Evolutionary conservation across 2,113 vertebrate species (phyloP).

Genomic region (Tachuris rubrigastra): DNA sequence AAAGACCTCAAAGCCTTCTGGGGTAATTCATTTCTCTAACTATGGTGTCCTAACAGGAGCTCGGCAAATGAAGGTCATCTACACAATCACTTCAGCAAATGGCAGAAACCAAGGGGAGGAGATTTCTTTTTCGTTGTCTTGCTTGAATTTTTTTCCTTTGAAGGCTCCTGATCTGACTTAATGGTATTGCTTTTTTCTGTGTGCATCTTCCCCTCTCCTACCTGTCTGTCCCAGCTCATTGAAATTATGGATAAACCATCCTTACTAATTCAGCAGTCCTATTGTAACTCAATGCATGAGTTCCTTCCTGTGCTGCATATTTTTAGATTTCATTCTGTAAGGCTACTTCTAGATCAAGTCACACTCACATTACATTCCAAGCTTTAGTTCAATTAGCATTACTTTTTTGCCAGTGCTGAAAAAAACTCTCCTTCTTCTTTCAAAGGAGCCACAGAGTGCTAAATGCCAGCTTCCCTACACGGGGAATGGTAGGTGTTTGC

Average conservation of each 20-base stretch:
- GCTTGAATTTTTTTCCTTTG: not conserved
- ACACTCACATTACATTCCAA: not conserved
- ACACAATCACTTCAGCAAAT: conserved; percentile 10
- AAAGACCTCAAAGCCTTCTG: conserved; percentile 43
- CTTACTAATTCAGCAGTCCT: conserved; percentile 32
- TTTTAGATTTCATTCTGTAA: not conserved
- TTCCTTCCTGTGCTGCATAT: not conserved
- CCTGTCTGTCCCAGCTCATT: not conserved
- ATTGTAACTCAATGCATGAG: not conserved
- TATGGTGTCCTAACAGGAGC: not conserved
- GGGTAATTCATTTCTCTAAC: conserved; percentile 47
- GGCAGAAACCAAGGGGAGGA: not conserved
- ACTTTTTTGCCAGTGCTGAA: not conserved
- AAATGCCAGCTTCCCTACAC: not conserved
- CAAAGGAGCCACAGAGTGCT: not conserved
- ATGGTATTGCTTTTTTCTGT: not conserved
- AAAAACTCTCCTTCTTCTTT: not conserved
- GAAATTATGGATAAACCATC: conserved; percentile 16
- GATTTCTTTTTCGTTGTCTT: conserved; percentile 1
- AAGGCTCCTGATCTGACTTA: not conserved
- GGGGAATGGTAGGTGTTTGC: not conserved
- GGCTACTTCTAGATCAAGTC: not conserved
- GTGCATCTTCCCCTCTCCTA: not conserved
- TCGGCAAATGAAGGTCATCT: not conserved
- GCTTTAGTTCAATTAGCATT: conserved; percentile 1